Evolutionary conservation across 2,888 invertebrate genomes (phyloP), one percentile per base, ranked within the genome.

Genomic region (Achlya flavicornis): DNA sequence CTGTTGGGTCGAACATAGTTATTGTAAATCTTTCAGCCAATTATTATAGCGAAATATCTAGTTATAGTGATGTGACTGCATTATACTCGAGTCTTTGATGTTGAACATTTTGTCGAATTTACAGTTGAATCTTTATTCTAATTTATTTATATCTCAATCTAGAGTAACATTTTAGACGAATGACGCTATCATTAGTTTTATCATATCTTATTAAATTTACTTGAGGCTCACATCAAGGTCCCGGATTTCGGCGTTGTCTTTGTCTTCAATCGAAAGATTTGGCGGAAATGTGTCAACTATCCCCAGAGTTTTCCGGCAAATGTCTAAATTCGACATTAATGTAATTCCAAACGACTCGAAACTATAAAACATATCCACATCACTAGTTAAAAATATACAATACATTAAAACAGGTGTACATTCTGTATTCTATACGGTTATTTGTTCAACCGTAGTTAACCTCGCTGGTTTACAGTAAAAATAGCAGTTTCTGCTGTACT

Each of bases 11-110:
- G 59, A 19, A 57, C 32, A 63, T 67, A 64, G 68, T 73, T 70
- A 73, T 58, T 61, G 66, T 75, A 70, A 73, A 75, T 75, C 75
- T 68, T 64, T 63, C 65, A 60, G 68, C 70, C 72, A 75, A 74
- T 75, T 75, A 75, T 38, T 63, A 64, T 61, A 12, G 33, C 58
- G 41, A 67, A 66, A 64, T 72, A 75, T 70, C 61, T 48, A 61
- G 41, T 41, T 62, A 43, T 43, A 60, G 59, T 41, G 59, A 59
- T 41, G 35, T 38, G 53, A 48, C 48, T 16, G 19, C 8, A 19
- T 53, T 7, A 10, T 16, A 48, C 16, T 53, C 10, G 19, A 19
- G n/a, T n/a, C 46, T 43, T 43, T 43, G n/a, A n/a, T n/a, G n/a
- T n/a, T n/a, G n/a, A n/a, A n/a, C n/a, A n/a, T 10, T 3, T 35